Percentiles rank a stretch among this genome's conserved stretches.
Evolutionary conservation across 1,140 invertebrate genomes (phyloP).

Genomic region (Phortica variegata): DNA sequence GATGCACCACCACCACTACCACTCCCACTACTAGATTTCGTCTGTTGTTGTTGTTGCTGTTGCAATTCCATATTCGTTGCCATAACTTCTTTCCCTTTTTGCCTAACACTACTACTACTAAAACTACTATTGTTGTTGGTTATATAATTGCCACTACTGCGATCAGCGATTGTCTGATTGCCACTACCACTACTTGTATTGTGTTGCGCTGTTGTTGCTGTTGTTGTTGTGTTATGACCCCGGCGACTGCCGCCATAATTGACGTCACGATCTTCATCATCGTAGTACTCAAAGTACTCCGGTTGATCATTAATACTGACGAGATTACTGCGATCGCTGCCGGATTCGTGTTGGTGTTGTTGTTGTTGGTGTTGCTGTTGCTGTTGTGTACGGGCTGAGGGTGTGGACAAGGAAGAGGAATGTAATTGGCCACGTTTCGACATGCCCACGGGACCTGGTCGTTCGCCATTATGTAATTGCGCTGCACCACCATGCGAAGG

Average conservation of each 20-base stretch:
- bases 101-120: slow-evolving; percentile 41
- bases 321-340: no score
- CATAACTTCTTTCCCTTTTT: slow-evolving; percentile 56
- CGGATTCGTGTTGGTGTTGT: slow-evolving; percentile 14
- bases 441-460: slow-evolving; percentile 16
- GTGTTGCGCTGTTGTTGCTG: slow-evolving; percentile 25
- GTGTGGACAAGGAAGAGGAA: neutral
- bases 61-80: slow-evolving; percentile 37
- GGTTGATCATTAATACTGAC: slow-evolving; percentile 57
- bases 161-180: slow-evolving; percentile 9
- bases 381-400: neutral
- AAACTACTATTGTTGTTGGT: slow-evolving; percentile 41
- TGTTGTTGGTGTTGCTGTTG: no score
- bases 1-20: slow-evolving; percentile 42
- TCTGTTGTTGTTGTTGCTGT: slow-evolving; percentile 44
- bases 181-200: slow-evolving; percentile 25
- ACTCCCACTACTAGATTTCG: slow-evolving; percentile 56
- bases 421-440: no score
- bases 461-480: no score
- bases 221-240: slow-evolving; percentile 24
- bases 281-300: slow-evolving; percentile 56
- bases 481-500: slow-evolving; percentile 10
- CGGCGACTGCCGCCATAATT: slow-evolving; percentile 17
- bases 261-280: slow-evolving; percentile 24
- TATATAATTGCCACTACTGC: slow-evolving; percentile 1